Base-by-base conservation (phyloP, 2,888 invertebrate species). In the Liodrosophila aerea region DNA sequence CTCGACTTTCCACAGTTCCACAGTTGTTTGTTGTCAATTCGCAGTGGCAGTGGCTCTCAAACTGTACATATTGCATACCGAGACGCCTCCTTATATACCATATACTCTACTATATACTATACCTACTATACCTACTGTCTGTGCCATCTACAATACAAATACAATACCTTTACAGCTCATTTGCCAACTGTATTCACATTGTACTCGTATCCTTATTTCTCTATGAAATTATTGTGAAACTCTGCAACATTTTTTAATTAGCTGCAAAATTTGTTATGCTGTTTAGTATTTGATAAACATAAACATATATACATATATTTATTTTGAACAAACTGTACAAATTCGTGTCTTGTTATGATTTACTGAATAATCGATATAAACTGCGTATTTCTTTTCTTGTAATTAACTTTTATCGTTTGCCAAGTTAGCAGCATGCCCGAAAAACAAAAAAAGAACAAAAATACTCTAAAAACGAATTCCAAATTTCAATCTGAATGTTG, bases 211-310 rank as follows among this genome's bases (percentile, higher is more conserved):
- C 44, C 30, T 50, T 52, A 62, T 47, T 47, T 37, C 15, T n/a
- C 50, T 54, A 59, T 54, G 27, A 47, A 70, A 47, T 47, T 64
- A 58, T 53, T 67, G 46, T 58, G 51, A 70, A 49, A 53, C 29
- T 57, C 30, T 22, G 27, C 53, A 53, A 41, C 22, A 52, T 12
- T 44, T 33, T 53, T 66, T 57, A 22, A 22, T 53, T 69, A 69
- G 70, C 69, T 74, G 64, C 73, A 49, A 68, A 68, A 85, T 87
- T 87, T 87, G 88, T 87, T 87, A 88, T 87, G 87, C 88, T 87
- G 85, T 87, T 87, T 87, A 78, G 70, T 70, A 66, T 57, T 73
- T 67, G 34, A 58, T 34, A 39, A 30, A 29, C 7, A 68, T 12
- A 40, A 39, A 37, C 49, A 27, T 1, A 44, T 16, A 53, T 45